These are phyloP conservation scores for Pachycephala philippinensis DNA, from an alignment of 2,113 vertebrate genomes.

Conservation along the genomic window DNA sequence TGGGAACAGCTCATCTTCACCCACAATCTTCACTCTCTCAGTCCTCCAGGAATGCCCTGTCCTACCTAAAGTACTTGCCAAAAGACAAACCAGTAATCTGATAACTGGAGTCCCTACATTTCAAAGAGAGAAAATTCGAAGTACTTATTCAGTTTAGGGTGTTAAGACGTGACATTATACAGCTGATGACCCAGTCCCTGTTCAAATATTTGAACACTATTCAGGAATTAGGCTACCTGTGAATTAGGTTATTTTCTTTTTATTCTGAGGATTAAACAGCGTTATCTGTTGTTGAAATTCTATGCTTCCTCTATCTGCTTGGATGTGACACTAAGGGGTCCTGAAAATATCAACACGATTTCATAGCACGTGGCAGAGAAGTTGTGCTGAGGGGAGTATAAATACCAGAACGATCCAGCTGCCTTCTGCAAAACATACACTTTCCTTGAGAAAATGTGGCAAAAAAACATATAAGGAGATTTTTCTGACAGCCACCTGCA, in stretches of 20 bases:
- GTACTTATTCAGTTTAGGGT: background rate
- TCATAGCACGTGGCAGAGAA: background rate
- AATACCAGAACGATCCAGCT: background rate
- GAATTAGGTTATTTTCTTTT: background rate
- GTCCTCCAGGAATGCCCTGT: background rate
- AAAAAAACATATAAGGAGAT: background rate
- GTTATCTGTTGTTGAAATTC: background rate
- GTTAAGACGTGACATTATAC: background rate
- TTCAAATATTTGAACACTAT: background rate
- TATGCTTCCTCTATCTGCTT: background rate
- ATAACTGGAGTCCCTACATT: background rate
- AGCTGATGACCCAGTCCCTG: background rate
- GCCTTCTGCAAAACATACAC: background rate
- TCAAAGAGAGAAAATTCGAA: background rate
- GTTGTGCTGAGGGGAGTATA: background rate
- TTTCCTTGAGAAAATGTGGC: background rate
- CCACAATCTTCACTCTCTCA: background rate
- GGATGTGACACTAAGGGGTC: background rate
- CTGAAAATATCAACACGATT: background rate
- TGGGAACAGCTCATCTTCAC: background rate
- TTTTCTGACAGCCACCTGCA: background rate
- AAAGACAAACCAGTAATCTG: background rate
- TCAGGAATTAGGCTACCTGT: constrained; percentile 13
- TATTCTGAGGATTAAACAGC: background rate
- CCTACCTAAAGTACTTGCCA: background rate